Conservation (phyloP, 2,113 vertebrate species). For the Ochotona princeps region DNA sequence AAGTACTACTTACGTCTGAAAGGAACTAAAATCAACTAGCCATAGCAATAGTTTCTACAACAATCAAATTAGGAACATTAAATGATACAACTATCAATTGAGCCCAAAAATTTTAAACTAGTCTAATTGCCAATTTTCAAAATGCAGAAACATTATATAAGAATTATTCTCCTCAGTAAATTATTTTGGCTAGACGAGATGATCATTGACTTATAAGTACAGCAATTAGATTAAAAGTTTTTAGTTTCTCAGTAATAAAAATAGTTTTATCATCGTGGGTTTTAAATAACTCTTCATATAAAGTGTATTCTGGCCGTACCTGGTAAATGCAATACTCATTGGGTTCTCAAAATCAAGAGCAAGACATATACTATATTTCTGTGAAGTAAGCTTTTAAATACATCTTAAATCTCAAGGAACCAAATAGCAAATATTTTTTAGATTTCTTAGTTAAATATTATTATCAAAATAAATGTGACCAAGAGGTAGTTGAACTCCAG, state of each 20-base stretch:
- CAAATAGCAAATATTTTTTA: slow-evolving; percentile 60
- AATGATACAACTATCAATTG: background rate
- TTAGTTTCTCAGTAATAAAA: slow-evolving; percentile 29
- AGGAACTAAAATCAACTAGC: background rate
- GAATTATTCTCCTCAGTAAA: background rate
- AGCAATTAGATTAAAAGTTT: background rate
- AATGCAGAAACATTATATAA: background rate
- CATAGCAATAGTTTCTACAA: background rate
- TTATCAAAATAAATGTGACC: slow-evolving; percentile 61
- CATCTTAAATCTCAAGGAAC: slow-evolving; percentile 39
- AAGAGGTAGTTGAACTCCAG: slow-evolving; percentile 51
- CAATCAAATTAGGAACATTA: background rate
- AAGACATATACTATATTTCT: background rate
- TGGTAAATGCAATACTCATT: background rate
- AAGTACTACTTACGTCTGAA: background rate
- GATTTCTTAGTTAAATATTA: slow-evolving; percentile 37
- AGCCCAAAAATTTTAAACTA: background rate
- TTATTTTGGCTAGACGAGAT: slow-evolving; percentile 16
- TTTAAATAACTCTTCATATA: background rate
- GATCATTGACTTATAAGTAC: background rate
- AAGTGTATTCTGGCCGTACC: background rate
- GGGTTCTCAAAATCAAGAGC: background rate
- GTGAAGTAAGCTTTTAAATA: slow-evolving; percentile 42
- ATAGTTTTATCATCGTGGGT: background rate
- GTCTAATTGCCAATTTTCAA: background rate